Conservation (phyloP, 2,888 invertebrate species). For the Lepidochrysops patricia region DNA sequence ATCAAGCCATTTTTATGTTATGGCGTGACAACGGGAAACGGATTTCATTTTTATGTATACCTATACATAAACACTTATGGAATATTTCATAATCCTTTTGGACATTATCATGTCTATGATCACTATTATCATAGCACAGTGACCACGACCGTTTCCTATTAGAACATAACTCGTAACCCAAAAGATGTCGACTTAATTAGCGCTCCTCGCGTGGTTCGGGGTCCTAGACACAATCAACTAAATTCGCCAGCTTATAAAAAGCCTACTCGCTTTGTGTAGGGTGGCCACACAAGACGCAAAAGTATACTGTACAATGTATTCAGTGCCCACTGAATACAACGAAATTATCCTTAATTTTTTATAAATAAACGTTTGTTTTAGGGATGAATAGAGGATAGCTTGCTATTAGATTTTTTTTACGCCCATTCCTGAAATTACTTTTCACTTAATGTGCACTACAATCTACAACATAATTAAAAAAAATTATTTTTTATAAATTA, state of each 20-base stretch:
- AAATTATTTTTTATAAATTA: constrained; percentile 6
- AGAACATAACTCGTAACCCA: constrained; percentile 15
- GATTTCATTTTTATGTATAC: no score
- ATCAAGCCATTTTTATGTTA: no score
- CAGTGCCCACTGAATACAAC: no score
- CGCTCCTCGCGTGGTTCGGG: constrained; percentile 43
- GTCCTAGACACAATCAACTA: constrained; percentile 63
- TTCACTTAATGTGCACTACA: no score
- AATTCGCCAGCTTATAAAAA: constrained; percentile 47
- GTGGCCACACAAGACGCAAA: constrained; percentile 39
- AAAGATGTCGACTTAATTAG: constrained; percentile 39
- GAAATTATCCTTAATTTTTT: no score
- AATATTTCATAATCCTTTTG: background rate
- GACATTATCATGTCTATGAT: background rate
- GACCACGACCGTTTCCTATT: constrained; percentile 13
- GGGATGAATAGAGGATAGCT: no score
- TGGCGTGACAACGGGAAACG: no score
- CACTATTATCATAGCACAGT: constrained; percentile 18
- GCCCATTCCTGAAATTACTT: no score
- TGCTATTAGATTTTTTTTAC: no score
- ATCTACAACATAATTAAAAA: background rate
- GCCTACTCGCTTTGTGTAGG: constrained; percentile 28
- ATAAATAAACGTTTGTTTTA: no score
- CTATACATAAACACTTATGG: no score
- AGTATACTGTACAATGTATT: no score